Base-by-base conservation (phyloP, 2,797 vertebrate species). In the Threskiornis aethiopicus region DNA sequence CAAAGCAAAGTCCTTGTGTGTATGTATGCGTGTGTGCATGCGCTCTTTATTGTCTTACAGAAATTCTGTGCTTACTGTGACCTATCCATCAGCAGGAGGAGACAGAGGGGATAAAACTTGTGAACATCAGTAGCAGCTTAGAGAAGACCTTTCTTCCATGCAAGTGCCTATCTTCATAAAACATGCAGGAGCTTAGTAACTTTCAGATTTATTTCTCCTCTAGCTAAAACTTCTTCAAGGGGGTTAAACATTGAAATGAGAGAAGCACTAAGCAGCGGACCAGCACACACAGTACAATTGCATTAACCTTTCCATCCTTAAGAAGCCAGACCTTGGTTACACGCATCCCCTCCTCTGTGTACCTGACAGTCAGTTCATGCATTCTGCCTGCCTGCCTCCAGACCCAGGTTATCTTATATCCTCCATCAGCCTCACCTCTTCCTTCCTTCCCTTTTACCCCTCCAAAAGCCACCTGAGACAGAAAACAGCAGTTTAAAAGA, bases 381-480 rank as follows among this genome's bases (percentile, higher is more conserved):
- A 31, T 52, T 16, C 72, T 85, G 29, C 25, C 31, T 70, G 39
- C 31, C 3, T 51, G 6, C 5, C 47, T 79, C 33, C 39, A 73
- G 39, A 77, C 8, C 6, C 4, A 3, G 4, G 3, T 25, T 55
- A 16, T 44, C 4, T 65, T 39, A 25, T 0, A 28, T 7, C 37
- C 28, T 26, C 0, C 6, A 3, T 17, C 29, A 81, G 24, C 21
- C 18, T 61, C 49, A 46, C 22, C 26, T 83, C 51, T 41, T 90
- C 47, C 28, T 79, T 61, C 18, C 13, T 82, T 81, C 12, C 37
- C 8, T 31, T 75, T 42, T 29, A 28, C 2, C 9, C 5, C 16
- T 79, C 31, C 28, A 47, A 79, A 85, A 76, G 19, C 11, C n/a
- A 33, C 3, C 21, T 26, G 17, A 87, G 70, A 51, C 35, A 69